Conservation (phyloP, 2,888 invertebrate genomes). For the Oithona nana region DNA sequence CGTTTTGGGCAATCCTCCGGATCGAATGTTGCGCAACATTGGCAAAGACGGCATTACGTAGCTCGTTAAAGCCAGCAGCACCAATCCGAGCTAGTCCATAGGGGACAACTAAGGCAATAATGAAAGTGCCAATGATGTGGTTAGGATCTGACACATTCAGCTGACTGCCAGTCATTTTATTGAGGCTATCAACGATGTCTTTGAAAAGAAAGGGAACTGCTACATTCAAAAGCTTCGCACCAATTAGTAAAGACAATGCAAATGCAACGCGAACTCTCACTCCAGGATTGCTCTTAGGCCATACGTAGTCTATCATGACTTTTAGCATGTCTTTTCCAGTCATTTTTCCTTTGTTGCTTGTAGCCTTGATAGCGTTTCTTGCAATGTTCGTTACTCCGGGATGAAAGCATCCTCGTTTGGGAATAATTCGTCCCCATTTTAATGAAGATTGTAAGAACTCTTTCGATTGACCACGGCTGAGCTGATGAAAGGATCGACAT, state of each 20-base stretch:
- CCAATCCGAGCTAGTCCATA: constrained; percentile 83
- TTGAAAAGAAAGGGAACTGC: constrained; percentile 90
- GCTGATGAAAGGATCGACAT: neutral
- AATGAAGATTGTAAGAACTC: neutral
- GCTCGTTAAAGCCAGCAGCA: constrained; percentile 80
- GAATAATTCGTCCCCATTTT: neutral
- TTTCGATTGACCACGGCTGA: neutral
- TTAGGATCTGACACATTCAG: constrained; percentile 26
- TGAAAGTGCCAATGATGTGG: constrained; percentile 49
- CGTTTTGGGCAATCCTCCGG: constrained; percentile 74
- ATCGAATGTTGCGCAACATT: constrained; percentile 94
- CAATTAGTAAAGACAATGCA: constrained; percentile 55
- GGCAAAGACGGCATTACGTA: constrained; percentile 93
- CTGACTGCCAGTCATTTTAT: constrained; percentile 30
- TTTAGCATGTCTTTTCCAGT: constrained; percentile 55
- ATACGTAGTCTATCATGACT: constrained; percentile 76
- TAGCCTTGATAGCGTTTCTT: neutral
- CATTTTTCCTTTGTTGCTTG: constrained; percentile 26
- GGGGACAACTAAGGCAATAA: constrained; percentile 60
- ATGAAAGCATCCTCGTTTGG: neutral
- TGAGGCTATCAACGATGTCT: constrained; percentile 71
- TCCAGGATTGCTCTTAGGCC: constrained; percentile 73
- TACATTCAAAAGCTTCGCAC: constrained; percentile 72
- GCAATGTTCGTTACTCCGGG: neutral
- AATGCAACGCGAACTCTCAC: constrained; percentile 59